A percentile compares a stretch with the other conserved stretches of the same genome.
Conservation (phyloP, 2,797 vertebrate species). For the Tapera naevia region DNA sequence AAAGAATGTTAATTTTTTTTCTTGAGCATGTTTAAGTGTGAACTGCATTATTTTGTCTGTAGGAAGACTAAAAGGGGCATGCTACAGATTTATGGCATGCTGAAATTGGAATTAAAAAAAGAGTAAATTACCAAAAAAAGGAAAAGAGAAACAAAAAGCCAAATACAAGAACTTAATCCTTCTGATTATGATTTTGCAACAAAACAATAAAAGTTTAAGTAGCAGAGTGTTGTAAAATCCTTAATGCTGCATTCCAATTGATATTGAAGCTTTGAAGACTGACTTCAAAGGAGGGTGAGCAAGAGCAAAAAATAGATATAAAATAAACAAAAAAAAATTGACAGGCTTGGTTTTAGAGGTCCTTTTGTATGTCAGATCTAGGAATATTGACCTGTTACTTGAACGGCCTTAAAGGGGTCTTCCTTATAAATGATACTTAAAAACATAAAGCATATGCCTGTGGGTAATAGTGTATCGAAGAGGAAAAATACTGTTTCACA, state of each 20-base stretch:
- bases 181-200: constrained; percentile 73
- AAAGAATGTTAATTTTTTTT: constrained; percentile 83
- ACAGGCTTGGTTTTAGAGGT: constrained; percentile 55
- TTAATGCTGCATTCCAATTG: constrained; percentile 72
- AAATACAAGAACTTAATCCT: constrained; percentile 68
- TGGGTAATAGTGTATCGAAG: background rate
- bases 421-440: constrained; percentile 44
- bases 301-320: constrained; percentile 69
- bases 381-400: constrained; percentile 43
- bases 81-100: constrained; percentile 70
- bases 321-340: constrained; percentile 57
- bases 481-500: background rate
- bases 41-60: constrained; percentile 76
- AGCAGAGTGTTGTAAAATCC: constrained; percentile 71
- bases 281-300: constrained; percentile 67
- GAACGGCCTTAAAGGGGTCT: constrained; percentile 39
- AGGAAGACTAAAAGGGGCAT: constrained; percentile 59
- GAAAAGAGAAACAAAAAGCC: constrained; percentile 39
- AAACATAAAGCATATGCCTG: constrained; percentile 59
- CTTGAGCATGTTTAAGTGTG: constrained; percentile 73
- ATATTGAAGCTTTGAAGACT: constrained; percentile 71
- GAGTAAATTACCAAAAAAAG: constrained; percentile 34
- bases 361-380: constrained; percentile 25
- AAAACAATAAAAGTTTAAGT: constrained; percentile 78
- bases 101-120: constrained; percentile 62